A percentile compares a stretch with the other conserved stretches of the same genome.
phyloP scores from a whole-genome alignment of 2,888 invertebrate genomes.

The Ophonus ardosiacus region DNA sequence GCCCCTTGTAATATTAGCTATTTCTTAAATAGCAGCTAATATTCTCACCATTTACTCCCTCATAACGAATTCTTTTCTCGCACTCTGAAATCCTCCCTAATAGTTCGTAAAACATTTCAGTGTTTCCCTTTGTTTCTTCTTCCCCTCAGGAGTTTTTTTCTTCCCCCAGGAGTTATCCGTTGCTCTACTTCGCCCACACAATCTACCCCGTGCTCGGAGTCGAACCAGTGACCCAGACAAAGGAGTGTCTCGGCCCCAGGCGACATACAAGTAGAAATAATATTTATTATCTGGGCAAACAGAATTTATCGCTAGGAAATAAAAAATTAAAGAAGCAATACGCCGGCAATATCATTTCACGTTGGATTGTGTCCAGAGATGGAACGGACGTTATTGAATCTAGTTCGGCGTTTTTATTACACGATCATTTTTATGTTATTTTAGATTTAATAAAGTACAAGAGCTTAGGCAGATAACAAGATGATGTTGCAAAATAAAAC shows the following conservation, averaged over 20 bases:
- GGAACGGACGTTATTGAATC: neutral
- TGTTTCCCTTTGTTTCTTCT: constrained; percentile 17
- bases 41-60: neutral
- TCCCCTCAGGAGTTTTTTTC: constrained; percentile 2
- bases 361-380: neutral
- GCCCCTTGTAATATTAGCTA: no score
- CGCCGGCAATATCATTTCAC: constrained; percentile 32
- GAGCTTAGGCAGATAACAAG: neutral
- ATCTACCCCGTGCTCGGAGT: neutral
- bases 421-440: neutral
- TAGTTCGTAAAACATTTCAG: constrained; percentile 39
- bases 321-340: constrained; percentile 51
- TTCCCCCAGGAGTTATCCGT: constrained; percentile 19
- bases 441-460: neutral
- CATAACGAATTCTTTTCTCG: constrained; percentile 15
- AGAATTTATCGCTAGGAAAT: constrained; percentile 44
- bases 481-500: no score
- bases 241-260: neutral
- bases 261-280: constrained; percentile 7
- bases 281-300: constrained; percentile 33
- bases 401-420: neutral
- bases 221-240: constrained; percentile 49
- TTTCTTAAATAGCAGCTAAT: no score
- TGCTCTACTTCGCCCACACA: neutral
- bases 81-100: constrained; percentile 30